Percentiles rank a stretch among this genome's conserved stretches.
Conservation (phyloP, 2,888 invertebrate genomes). For the Tetrapedia diversipes region DNA sequence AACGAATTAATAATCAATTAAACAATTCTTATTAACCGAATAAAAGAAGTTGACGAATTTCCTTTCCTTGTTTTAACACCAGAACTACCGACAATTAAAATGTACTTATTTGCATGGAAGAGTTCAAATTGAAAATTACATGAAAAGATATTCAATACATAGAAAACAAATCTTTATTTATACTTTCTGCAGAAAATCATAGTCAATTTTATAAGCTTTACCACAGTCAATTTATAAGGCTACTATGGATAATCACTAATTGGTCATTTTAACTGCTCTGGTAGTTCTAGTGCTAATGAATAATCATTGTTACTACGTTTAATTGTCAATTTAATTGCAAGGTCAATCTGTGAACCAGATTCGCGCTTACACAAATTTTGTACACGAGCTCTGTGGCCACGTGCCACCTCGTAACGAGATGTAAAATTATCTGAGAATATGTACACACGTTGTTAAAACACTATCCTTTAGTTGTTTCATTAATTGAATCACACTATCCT, state of each 20-base stretch:
- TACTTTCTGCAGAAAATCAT: no score
- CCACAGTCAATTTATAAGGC: no score
- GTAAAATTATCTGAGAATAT: conserved; percentile 50
- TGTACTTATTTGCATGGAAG: no score
- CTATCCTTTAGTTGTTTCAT: conserved; percentile 34
- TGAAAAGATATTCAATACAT: no score
- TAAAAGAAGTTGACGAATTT: conserved; percentile 23
- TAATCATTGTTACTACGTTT: conserved; percentile 36
- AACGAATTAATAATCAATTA: conserved; percentile 44
- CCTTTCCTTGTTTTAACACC: conserved; percentile 1
- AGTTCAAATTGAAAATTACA: no score
- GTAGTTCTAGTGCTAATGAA: conserved; percentile 13
- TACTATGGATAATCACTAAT: no score
- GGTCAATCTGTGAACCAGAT: conserved; percentile 12
- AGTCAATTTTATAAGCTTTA: no score
- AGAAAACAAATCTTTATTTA: no score
- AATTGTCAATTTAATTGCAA: conserved; percentile 32
- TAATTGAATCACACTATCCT: conserved; percentile 50
- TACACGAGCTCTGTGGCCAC: conserved; percentile 18
- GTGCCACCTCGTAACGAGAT: conserved; percentile 47
- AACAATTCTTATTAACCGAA: conserved; percentile 58
- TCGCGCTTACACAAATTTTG: conserved; percentile 1
- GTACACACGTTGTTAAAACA: conserved; percentile 53
- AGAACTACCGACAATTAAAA: no score
- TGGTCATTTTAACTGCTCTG: no score